Conservation (phyloP, 1,140 invertebrate species). For the Drosophila yakuba region DNA sequence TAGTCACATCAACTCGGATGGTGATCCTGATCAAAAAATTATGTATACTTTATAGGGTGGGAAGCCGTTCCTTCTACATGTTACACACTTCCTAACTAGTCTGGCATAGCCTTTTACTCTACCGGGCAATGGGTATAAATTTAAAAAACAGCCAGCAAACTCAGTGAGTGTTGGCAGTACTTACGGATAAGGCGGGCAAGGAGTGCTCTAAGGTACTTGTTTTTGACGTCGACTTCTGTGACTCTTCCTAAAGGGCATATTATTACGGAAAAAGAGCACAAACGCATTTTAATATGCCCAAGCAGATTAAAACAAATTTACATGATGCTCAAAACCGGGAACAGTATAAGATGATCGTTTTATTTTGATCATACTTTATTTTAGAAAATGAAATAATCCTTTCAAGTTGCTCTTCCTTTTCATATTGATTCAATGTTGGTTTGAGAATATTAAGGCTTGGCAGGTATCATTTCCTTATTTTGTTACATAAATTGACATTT, state of each 20-base stretch:
- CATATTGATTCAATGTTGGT: background rate
- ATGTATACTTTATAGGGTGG: too few species aligned
- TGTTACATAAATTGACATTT: background rate
- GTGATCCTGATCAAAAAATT: too few species aligned
- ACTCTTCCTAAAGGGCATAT: slow-evolving; percentile 4
- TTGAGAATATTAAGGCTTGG: too few species aligned
- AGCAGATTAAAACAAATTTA: too few species aligned
- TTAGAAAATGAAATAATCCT: background rate
- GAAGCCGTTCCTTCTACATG: too few species aligned
- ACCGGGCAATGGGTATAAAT: background rate
- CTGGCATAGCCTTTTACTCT: too few species aligned
- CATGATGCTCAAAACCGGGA: too few species aligned
- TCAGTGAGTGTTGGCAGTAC: slow-evolving; percentile 57
- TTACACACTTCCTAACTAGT: too few species aligned
- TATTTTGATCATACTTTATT: too few species aligned
- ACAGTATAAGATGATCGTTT: too few species aligned
- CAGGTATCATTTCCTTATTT: background rate
- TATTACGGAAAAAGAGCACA: background rate
- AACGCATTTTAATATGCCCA: background rate
- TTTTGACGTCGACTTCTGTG: slow-evolving; percentile 58
- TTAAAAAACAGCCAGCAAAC: slow-evolving; percentile 12
- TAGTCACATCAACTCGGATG: too few species aligned
- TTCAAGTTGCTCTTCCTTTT: too few species aligned
- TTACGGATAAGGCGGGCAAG: slow-evolving; percentile 2
- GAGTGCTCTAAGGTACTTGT: slow-evolving; percentile 23